Percentiles rank a stretch among this genome's conserved stretches.
Evolutionary conservation across 2,888 invertebrate species (phyloP).

Genomic region (Rhorus exstirpatorius): DNA sequence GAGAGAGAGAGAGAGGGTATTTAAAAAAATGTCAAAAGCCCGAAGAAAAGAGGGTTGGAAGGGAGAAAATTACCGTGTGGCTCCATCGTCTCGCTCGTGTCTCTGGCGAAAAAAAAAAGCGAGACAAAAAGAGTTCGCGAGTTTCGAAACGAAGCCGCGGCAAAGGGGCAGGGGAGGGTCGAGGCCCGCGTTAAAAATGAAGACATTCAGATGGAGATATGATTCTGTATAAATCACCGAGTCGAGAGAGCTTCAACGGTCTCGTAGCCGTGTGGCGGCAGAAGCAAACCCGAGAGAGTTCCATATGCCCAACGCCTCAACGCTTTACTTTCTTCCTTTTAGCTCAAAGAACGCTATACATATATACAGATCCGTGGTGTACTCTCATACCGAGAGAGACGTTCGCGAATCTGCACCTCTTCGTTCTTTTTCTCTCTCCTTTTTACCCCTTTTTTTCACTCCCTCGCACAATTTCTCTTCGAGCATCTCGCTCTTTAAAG

Average conservation of each 20-base stretch:
- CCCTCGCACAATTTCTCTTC: constrained; percentile 29
- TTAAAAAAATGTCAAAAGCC: constrained; percentile 51
- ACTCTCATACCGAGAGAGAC: constrained; percentile 34
- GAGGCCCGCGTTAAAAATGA: constrained; percentile 83
- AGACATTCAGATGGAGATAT: constrained; percentile 85
- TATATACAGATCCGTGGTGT: constrained; percentile 2
- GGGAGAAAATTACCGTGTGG: constrained; percentile 39
- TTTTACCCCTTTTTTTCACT: constrained; percentile 9
- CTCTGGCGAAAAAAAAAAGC: constrained; percentile 33
- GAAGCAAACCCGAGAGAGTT: constrained; percentile 54
- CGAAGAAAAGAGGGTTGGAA: constrained; percentile 14
- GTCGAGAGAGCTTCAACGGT: constrained; percentile 71
- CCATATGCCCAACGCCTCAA: constrained; percentile 64
- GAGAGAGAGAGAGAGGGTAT: constrained; percentile 11
- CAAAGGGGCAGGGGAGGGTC: constrained; percentile 65
- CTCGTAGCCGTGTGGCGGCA: constrained; percentile 57
- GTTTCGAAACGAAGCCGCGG: constrained; percentile 67
- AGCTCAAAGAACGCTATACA: constrained; percentile 15
- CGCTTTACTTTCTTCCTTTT: constrained; percentile 60
- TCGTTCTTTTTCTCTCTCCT: constrained; percentile 29
- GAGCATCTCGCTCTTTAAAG: background rate
- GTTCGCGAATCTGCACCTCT: constrained; percentile 60
- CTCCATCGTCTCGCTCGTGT: constrained; percentile 50
- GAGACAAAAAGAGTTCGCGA: constrained; percentile 47
- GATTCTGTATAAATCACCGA: constrained; percentile 84